phyloP scores from a whole-genome alignment of 53 echinoderm and acorn worm genomes.

The Stichopus horrens region DNA sequence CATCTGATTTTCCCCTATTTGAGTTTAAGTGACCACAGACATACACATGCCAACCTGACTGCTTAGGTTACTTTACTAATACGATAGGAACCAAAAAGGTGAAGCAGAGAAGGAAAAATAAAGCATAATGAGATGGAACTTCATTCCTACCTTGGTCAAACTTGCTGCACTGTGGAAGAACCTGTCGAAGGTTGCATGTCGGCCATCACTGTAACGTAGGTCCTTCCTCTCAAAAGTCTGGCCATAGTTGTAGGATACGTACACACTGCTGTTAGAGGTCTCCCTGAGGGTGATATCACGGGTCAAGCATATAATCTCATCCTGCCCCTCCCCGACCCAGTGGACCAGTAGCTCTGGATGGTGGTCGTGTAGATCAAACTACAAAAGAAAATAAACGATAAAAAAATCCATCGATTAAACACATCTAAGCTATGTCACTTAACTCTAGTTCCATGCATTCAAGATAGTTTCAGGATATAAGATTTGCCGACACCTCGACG shows the following conservation, averaged over 20 bases:
- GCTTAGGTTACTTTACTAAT: too few relatives aligned
- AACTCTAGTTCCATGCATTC: too few relatives aligned
- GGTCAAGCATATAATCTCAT: conserved; percentile 85
- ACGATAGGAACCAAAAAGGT: too few relatives aligned
- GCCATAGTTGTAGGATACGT: conserved; percentile 86
- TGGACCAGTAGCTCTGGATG: conserved; percentile 94
- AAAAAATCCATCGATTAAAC: not conserved
- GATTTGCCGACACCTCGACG: too few relatives aligned
- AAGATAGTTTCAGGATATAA: too few relatives aligned
- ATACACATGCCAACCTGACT: too few relatives aligned
- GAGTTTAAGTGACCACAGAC: too few relatives aligned
- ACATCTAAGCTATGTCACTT: too few relatives aligned
- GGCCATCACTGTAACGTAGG: not conserved
- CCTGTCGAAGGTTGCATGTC: conserved; percentile 58
- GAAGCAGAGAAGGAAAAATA: too few relatives aligned
- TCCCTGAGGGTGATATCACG: conserved; percentile 60
- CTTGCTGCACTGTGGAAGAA: conserved; percentile 92
- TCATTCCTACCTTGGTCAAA: conserved; percentile 66
- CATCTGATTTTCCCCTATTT: too few relatives aligned
- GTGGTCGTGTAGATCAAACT: conserved; percentile 75
- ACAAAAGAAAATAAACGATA: conserved; percentile 2
- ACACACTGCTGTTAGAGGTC: conserved; percentile 56
- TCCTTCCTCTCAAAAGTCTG: conserved; percentile 59
- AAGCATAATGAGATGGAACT: too few relatives aligned
- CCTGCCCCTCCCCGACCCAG: conserved; percentile 82